Base-by-base conservation (phyloP, 1,140 invertebrate genomes). In the Colletes gigas region DNA sequence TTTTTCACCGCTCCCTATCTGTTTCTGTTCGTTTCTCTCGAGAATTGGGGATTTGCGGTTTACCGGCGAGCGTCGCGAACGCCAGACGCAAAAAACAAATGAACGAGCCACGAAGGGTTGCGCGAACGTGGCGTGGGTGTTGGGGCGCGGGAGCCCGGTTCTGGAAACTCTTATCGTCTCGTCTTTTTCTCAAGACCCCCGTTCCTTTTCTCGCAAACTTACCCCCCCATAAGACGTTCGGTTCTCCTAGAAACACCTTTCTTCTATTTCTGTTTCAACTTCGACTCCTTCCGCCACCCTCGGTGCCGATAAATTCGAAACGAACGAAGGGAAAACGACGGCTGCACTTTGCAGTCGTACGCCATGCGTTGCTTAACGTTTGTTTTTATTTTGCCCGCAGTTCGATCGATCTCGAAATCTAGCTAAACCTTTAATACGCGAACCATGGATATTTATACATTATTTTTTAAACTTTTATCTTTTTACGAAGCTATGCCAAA, bases 241-340 rank as follows among this genome's bases (percentile, higher is more conserved):
- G 4, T 55, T 30, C 60, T n/a, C 15, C 52, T 30, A 79, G 77
- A 73, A 73, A 73, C 70, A 79, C 69, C 70, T 79, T 57, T 73
- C 69, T 73, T 79, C 70, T 79, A 72, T 79, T 79, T 79, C 77
- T 79, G 52, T 57, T 73, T 79, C 77, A 65, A 79, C 77, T 79
- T 50, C 50, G 41, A 55, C 50, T 50, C 77, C 39, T 9, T 44
- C 12, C 30, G 55, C 63, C 57, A 39, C 47, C 59, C 52, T 74
- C 12, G 9, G 50, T 60, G 67, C 76, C 86, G 83, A 89, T 89
- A 88, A 89, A 88, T 89, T 89, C 83, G 81, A 78, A 88, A 82
- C 39, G 82, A 85, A 88, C 85, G 82, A 88, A 89, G 88, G 85
- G 82, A 89, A 88, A 89, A 85, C 88, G 87, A 70, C 65, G 78